Conservation (phyloP, 2,888 invertebrate genomes). For the Thymelicus acteon region DNA sequence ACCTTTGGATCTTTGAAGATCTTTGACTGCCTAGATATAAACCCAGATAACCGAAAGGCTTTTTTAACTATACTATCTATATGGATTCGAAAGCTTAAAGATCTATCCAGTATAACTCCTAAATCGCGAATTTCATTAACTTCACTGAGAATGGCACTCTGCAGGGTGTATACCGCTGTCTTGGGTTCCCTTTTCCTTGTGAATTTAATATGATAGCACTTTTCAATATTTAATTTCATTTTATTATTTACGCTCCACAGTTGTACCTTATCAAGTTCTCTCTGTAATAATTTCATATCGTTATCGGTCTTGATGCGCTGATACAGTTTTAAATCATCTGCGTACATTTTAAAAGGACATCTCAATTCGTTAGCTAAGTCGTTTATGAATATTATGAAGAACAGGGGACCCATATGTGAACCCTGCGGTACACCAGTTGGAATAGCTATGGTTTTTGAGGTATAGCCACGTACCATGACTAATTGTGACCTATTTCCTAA, state of each 20-base stretch:
- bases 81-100: neutral
- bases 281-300: neutral
- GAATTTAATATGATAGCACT: neutral
- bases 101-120: neutral
- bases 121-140: neutral
- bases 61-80: neutral
- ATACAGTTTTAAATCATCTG: conserved; percentile 14
- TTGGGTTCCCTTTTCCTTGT: neutral
- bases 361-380: conserved; percentile 15
- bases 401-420: too few species aligned
- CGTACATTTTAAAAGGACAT: conserved; percentile 12
- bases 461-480: too few species aligned
- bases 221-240: neutral
- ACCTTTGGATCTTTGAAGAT: conserved; percentile 1
- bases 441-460: too few species aligned
- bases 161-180: neutral
- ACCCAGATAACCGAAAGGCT: neutral
- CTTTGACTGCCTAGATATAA: neutral
- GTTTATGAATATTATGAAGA: conserved; percentile 12
- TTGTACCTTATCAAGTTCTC: neutral
- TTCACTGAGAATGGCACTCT: neutral
- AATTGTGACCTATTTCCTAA: too few species aligned
- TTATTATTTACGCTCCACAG: neutral
- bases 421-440: too few species aligned
- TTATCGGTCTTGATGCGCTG: neutral